phyloP scores from a whole-genome alignment of 2,113 vertebrate genomes.

The Dipodomys spectabilis region DNA sequence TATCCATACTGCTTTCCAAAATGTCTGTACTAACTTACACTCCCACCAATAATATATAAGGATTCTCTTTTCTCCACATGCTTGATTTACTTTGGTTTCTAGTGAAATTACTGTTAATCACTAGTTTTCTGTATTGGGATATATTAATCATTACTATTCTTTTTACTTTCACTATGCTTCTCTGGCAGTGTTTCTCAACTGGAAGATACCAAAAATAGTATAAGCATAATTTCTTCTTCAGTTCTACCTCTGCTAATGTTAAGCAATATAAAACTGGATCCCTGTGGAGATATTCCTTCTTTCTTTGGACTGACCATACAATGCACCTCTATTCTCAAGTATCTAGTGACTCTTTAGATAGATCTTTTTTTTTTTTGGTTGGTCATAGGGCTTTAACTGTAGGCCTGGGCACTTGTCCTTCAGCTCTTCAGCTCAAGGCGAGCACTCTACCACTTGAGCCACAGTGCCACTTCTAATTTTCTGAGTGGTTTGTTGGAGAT shows the following conservation, averaged over 20 bases:
- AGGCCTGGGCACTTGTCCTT: no score
- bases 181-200: slow-evolving; percentile 34
- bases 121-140: background rate
- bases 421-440: no score
- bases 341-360: background rate
- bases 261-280: background rate
- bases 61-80: background rate
- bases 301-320: background rate
- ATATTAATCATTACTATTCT: background rate
- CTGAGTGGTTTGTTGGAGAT: no score
- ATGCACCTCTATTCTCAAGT: background rate
- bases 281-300: background rate
- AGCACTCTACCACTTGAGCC: no score
- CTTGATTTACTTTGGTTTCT: slow-evolving; percentile 13
- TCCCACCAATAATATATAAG: background rate
- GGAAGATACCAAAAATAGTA: background rate
- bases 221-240: slow-evolving; percentile 4
- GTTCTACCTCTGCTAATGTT: background rate
- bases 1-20: background rate
- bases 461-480: no score
- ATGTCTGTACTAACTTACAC: background rate
- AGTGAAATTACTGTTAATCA: background rate
- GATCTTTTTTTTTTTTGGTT: no score
- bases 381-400: no score
- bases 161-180: background rate